Evolutionary conservation across 2,113 vertebrate genomes (phyloP).

Genomic region (Microcebus ravelobensis): DNA sequence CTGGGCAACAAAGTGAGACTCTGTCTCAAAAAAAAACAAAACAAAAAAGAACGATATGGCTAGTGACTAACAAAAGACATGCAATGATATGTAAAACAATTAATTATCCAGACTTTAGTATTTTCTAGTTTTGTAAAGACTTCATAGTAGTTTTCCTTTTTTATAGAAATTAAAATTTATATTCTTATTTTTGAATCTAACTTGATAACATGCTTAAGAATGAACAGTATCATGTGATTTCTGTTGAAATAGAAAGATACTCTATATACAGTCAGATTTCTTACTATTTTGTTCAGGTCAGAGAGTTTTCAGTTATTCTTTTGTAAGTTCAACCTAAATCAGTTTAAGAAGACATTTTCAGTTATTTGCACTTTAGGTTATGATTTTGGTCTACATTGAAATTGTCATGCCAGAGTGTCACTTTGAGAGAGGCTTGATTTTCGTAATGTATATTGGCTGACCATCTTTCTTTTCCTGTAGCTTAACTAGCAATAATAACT

Average conservation of each 20-base stretch:
- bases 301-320: not conserved
- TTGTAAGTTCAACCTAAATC: not conserved
- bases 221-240: not conserved
- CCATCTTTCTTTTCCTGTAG: not conserved
- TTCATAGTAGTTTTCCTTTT: constrained; percentile 1
- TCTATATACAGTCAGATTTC: not conserved
- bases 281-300: not conserved
- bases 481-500: not conserved
- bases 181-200: not conserved
- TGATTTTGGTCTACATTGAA: not conserved
- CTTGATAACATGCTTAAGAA: not conserved
- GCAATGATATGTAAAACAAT: not conserved
- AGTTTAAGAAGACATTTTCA: constrained; percentile 15
- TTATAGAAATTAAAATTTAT: constrained; percentile 14
- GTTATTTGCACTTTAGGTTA: not conserved
- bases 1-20: no score
- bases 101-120: not conserved
- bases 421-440: not conserved
- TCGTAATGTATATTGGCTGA: not conserved
- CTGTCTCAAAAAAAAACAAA: no score
- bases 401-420: not conserved
- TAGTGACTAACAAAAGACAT: not conserved
- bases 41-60: not conserved
- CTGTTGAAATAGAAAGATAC: not conserved
- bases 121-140: constrained; percentile 19